A percentile compares a stretch with the other conserved stretches of the same genome.
Evolutionary conservation across 2,113 vertebrate species (phyloP).

Genomic region (Chrysemys picta): DNA sequence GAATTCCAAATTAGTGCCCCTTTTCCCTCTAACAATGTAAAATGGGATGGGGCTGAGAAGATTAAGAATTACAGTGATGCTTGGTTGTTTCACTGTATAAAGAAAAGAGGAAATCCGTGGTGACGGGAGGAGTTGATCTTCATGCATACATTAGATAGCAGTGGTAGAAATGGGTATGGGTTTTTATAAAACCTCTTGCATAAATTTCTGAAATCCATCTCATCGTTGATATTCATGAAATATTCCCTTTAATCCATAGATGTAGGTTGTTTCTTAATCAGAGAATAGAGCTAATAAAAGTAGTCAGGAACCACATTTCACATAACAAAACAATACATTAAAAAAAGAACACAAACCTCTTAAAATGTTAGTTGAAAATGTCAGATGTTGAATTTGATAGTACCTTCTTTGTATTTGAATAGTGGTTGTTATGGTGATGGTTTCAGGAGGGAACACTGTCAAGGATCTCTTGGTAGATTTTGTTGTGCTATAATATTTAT

Average conservation of each 20-base stretch:
- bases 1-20: background rate
- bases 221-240: background rate
- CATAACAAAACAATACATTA: background rate
- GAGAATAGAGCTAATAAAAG: conserved; percentile 49
- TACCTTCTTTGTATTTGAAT: background rate
- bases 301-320: conserved; percentile 34
- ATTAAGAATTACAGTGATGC: background rate
- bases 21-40: background rate
- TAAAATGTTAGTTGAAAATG: conserved; percentile 38
- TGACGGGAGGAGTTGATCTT: conserved; percentile 31
- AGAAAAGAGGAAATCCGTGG: background rate
- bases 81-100: background rate
- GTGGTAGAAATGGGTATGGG: background rate
- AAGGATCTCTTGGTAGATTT: background rate
- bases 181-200: conserved; percentile 28
- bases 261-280: conserved; percentile 36
- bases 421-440: background rate
- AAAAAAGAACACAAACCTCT: background rate
- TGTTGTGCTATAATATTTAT: background rate
- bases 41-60: background rate
- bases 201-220: conserved; percentile 17
- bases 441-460: background rate
- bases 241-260: background rate
- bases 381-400: background rate
- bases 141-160: background rate